These are phyloP conservation scores for Ichneumon xanthorius DNA, from an alignment of 2,888 invertebrate species.

Conservation along the genomic window DNA sequence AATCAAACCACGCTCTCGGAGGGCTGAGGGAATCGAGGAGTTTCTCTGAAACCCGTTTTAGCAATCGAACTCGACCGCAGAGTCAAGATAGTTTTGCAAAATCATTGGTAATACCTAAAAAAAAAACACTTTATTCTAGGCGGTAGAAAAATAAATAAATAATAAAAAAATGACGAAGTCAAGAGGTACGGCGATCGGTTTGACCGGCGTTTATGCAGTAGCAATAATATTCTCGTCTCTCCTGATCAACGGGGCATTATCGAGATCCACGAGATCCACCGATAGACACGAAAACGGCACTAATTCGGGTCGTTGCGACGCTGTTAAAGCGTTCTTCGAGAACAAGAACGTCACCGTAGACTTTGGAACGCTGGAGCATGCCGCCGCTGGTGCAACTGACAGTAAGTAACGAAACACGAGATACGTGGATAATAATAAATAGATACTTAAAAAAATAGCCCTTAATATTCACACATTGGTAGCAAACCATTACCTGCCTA, in stretches of 20 bases:
- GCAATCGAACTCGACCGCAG: background rate
- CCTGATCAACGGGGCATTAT: conserved; percentile 71
- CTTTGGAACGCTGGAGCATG: conserved; percentile 59
- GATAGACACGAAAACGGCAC: conserved; percentile 66
- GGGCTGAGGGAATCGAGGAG: background rate
- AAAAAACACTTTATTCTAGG: background rate
- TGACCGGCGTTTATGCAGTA: conserved; percentile 59
- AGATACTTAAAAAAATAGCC: background rate
- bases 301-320: conserved; percentile 71
- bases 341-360: conserved; percentile 76
- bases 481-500: too few relatives aligned
- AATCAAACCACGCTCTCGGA: background rate
- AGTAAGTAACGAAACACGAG: conserved; percentile 73
- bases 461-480: too few relatives aligned
- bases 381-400: conserved; percentile 63
- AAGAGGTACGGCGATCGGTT: conserved; percentile 53
- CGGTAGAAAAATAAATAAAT: background rate
- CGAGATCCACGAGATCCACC: conserved; percentile 75
- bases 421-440: background rate
- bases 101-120: background rate
- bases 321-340: conserved; percentile 77
- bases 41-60: background rate
- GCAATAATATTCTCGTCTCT: conserved; percentile 66
- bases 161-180: conserved; percentile 59
- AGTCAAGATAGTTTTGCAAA: background rate